Evolutionary conservation across 2,113 vertebrate species (phyloP).

Genomic region (Apaloderma vittatum): DNA sequence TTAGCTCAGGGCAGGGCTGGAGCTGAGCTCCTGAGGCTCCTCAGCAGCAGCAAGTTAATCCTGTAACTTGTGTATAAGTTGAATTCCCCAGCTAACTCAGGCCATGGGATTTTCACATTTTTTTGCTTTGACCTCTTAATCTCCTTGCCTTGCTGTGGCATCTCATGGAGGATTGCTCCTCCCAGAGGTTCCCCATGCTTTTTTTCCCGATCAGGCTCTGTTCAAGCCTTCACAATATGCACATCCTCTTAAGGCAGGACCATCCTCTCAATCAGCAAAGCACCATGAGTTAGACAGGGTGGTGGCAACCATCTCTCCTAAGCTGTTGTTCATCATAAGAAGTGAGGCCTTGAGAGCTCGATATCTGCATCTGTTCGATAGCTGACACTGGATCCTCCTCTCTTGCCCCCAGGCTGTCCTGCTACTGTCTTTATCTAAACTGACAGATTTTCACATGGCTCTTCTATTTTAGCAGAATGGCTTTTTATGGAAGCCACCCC

Average conservation of each 20-base stretch:
- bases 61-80: background rate
- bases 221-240: background rate
- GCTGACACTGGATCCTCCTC: background rate
- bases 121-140: background rate
- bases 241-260: background rate
- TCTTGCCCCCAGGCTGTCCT: background rate
- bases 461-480: slow-evolving; percentile 3
- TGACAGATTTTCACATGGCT: slow-evolving; percentile 30
- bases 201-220: background rate
- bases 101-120: background rate
- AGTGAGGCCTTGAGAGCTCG: background rate
- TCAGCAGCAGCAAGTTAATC: background rate
- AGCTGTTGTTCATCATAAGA: background rate
- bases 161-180: background rate
- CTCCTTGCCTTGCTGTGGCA: background rate
- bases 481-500: slow-evolving; percentile 17
- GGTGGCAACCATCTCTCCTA: background rate
- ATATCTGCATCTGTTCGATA: fast-evolving
- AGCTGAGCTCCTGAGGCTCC: background rate
- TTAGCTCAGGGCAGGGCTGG: background rate
- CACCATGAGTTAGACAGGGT: background rate
- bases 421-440: slow-evolving; percentile 13
- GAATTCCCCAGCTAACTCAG: background rate
- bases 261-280: background rate
- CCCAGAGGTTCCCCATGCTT: background rate